Evolutionary conservation across 1,140 invertebrate genomes (phyloP).

Genomic region (Bombus cullumanus): DNA sequence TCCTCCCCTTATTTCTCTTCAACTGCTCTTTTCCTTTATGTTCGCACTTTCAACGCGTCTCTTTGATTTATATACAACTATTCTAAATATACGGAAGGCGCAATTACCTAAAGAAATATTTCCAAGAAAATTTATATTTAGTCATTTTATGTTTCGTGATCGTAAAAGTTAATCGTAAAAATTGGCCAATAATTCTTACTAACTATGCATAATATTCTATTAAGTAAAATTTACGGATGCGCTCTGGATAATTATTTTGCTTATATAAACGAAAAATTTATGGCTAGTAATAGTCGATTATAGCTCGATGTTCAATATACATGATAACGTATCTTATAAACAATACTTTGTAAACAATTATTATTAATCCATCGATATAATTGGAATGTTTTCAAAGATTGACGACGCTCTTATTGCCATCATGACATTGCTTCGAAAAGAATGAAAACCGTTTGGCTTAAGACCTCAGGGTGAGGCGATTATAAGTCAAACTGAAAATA

Average conservation of each 20-base stretch:
- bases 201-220: neutral
- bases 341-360: conserved; percentile 35
- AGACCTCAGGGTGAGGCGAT: conserved; percentile 10
- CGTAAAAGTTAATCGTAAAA: neutral
- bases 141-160: neutral
- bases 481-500: conserved; percentile 42
- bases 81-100: neutral
- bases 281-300: neutral
- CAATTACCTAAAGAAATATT: neutral
- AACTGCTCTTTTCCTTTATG: neutral
- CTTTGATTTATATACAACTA: neutral
- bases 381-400: conserved; percentile 30
- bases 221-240: neutral
- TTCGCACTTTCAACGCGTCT: neutral
- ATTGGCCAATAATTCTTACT: neutral
- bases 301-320: neutral
- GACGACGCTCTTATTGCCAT: neutral
- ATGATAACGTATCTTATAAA: neutral
- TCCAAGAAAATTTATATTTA: neutral
- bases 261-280: neutral
- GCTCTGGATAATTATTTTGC: neutral
- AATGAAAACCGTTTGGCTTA: conserved; percentile 38
- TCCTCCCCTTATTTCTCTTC: neutral
- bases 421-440: conserved; percentile 26
- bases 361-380: conserved; percentile 27